Percentiles rank a stretch among this genome's conserved stretches.
phyloP scores from a whole-genome alignment of 2,888 invertebrate species.

The Stratiomys singularior region DNA sequence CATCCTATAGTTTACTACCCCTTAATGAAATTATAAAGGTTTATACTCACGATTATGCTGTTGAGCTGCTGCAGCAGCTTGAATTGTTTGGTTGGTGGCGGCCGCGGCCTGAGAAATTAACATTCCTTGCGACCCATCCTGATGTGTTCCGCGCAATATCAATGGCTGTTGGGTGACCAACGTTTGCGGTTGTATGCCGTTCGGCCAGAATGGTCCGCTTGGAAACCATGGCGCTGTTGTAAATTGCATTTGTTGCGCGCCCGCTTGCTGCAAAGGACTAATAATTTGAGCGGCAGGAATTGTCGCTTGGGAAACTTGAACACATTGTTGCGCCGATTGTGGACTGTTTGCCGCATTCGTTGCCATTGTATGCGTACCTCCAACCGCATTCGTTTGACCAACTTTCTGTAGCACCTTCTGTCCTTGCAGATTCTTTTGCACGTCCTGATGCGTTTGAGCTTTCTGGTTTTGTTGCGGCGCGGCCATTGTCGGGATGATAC shows the following conservation, averaged over 20 bases:
- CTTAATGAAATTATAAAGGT: not conserved
- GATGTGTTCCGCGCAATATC: constrained; percentile 79
- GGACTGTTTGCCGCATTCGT: constrained; percentile 63
- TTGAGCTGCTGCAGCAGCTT: constrained; percentile 61
- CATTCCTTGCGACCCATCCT: constrained; percentile 78
- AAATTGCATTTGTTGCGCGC: constrained; percentile 81
- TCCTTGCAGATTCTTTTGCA: constrained; percentile 61
- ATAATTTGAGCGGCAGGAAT: constrained; percentile 80
- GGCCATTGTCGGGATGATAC: constrained; percentile 62
- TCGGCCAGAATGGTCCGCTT: constrained; percentile 77
- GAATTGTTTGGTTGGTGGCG: constrained; percentile 68
- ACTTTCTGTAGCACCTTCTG: constrained; percentile 71
- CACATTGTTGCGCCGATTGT: constrained; percentile 74
- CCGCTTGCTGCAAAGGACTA: constrained; percentile 75
- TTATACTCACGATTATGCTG: constrained; percentile 73
- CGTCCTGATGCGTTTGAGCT: constrained; percentile 57
- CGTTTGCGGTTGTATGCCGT: constrained; percentile 76
- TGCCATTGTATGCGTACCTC: constrained; percentile 60
- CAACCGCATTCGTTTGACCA: constrained; percentile 62
- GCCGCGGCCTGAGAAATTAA: constrained; percentile 75
- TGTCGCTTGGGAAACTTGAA: constrained; percentile 77
- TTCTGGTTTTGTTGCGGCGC: constrained; percentile 57
- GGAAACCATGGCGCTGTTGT: constrained; percentile 77
- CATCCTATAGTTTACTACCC: no score
- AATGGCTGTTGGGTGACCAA: constrained; percentile 81